A percentile compares a stretch with the other conserved stretches of the same genome.
Evolutionary conservation across 2,888 invertebrate genomes (phyloP).

Genomic region (Timema cristinae): DNA sequence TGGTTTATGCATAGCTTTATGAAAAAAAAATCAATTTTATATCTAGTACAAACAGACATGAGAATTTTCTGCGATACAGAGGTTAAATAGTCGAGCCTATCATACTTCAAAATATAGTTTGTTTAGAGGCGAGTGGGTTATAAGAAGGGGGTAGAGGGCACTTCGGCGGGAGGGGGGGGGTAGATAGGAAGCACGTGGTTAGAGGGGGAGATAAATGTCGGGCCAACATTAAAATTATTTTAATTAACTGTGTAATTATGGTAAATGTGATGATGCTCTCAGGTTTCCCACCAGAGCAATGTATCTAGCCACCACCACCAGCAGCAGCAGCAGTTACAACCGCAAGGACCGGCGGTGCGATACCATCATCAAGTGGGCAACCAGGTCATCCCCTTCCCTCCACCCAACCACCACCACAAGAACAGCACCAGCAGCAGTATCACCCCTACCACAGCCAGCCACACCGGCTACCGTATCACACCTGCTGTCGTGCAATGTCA

Average conservation of each 20-base stretch:
- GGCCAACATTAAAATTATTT: too few species aligned
- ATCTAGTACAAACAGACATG: too few species aligned
- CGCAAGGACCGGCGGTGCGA: conserved; percentile 28
- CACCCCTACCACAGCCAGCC: conserved; percentile 27
- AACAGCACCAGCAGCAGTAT: conserved; percentile 22
- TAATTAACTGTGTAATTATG: neutral
- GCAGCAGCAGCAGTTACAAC: conserved; percentile 20
- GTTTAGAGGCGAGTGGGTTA: too few species aligned
- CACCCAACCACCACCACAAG: conserved; percentile 25
- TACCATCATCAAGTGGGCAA: conserved; percentile 49
- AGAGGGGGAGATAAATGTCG: too few species aligned
- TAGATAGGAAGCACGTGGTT: too few species aligned
- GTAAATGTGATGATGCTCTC: neutral
- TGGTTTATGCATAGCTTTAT: too few species aligned
- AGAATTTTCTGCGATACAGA: too few species aligned
- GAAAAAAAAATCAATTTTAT: too few species aligned
- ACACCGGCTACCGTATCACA: conserved; percentile 5
- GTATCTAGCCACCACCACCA: neutral
- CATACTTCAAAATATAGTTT: too few species aligned
- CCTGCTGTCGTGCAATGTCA: conserved; percentile 18
- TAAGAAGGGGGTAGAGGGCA: too few species aligned
- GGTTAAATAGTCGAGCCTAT: too few species aligned
- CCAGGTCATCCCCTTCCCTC: conserved; percentile 41
- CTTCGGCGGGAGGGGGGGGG: too few species aligned
- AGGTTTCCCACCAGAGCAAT: conserved; percentile 21